These are phyloP conservation scores for Eristalinus sepulchralis DNA, from an alignment of 2,888 invertebrate genomes.

Conservation along the genomic window DNA sequence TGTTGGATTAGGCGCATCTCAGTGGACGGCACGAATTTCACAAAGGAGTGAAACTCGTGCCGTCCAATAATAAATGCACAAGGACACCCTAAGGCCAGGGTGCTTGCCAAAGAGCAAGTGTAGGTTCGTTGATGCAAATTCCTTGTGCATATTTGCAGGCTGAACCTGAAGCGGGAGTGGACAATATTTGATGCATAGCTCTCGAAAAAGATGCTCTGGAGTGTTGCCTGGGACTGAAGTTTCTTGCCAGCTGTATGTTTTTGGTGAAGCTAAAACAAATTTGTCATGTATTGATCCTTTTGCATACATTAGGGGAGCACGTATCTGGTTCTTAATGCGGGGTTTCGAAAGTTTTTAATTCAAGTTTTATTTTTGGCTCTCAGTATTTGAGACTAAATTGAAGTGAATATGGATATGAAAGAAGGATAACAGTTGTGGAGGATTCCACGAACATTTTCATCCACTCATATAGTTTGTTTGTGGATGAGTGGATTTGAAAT, in stretches of 20 bases:
- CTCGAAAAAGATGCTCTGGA: background rate
- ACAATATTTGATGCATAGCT: background rate
- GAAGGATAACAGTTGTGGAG: too few species aligned
- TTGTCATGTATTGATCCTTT: background rate
- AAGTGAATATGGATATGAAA: too few species aligned
- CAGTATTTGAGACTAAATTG: too few species aligned
- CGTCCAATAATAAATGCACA: constrained; percentile 6
- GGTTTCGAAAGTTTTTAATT: background rate
- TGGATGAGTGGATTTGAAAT: too few species aligned
- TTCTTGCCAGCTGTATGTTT: background rate
- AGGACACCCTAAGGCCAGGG: background rate
- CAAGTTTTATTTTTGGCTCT: too few species aligned
- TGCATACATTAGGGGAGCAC: background rate
- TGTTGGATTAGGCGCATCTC: constrained; percentile 38
- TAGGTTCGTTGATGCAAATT: constrained; percentile 59
- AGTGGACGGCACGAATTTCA: constrained; percentile 36
- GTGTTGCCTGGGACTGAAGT: background rate
- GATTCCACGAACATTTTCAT: too few species aligned
- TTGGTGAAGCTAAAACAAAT: background rate
- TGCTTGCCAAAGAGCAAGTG: background rate
- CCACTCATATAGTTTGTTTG: too few species aligned
- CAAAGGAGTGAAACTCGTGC: too few species aligned
- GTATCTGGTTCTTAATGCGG: background rate
- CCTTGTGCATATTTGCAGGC: constrained; percentile 49
- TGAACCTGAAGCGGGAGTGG: background rate